Conservation (phyloP, 2,888 invertebrate genomes). For the Cantharis rufa region DNA sequence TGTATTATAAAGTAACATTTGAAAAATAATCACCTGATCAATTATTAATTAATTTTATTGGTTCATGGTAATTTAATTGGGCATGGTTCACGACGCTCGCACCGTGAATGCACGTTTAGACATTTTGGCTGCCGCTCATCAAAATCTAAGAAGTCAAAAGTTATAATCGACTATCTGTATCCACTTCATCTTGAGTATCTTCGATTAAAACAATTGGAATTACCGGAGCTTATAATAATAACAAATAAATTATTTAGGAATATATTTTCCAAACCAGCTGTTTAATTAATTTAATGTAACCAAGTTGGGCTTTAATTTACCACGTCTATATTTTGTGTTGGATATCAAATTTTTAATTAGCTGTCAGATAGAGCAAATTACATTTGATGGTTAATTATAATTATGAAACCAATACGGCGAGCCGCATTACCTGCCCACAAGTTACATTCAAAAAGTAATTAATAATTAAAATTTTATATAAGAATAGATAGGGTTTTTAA, state of each 20-base stretch:
- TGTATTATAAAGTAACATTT: too few relatives aligned
- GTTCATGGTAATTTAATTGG: too few relatives aligned
- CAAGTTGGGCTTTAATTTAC: conserved; percentile 16
- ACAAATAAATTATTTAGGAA: conserved; percentile 1
- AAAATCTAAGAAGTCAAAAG: neutral
- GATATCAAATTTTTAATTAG: conserved; percentile 54
- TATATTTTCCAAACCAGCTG: neutral
- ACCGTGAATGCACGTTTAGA: too few relatives aligned
- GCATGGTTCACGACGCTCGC: too few relatives aligned
- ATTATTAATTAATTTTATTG: too few relatives aligned
- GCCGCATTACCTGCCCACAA: conserved; percentile 36
- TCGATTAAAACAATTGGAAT: neutral
- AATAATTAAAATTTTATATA: conserved; percentile 40
- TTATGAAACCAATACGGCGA: conserved; percentile 47
- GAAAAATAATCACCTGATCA: too few relatives aligned
- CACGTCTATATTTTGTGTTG: conserved; percentile 44
- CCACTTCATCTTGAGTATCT: neutral
- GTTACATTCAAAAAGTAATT: conserved; percentile 36
- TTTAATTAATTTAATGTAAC: conserved; percentile 3
- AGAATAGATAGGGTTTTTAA: conserved; percentile 39
- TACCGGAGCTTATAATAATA: neutral
- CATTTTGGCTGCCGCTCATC: neutral
- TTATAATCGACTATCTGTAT: neutral
- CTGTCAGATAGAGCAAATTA: conserved; percentile 54
- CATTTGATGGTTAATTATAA: conserved; percentile 52